Conservation (phyloP, 2,113 vertebrate species). For the Pseudolaguvia tuberculata region DNA sequence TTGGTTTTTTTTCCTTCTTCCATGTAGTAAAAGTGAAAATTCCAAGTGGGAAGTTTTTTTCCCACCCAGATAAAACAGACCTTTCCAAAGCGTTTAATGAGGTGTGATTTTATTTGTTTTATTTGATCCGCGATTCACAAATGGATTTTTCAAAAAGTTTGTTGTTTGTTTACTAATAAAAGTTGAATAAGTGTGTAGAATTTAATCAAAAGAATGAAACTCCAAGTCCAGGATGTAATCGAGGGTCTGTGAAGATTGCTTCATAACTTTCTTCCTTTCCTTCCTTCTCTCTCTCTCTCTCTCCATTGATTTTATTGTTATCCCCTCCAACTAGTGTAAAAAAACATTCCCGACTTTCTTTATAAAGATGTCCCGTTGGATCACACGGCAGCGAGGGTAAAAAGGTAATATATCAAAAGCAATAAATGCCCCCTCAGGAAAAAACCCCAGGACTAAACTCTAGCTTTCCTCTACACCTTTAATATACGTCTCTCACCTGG, state of each 20-base stretch:
- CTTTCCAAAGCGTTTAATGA: neutral
- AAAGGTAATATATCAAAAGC: conserved; percentile 19
- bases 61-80: neutral
- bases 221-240: neutral
- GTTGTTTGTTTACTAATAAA: too few species aligned
- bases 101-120: neutral
- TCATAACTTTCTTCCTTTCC: neutral
- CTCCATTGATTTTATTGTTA: neutral
- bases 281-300: neutral
- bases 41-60: neutral
- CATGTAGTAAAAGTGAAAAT: neutral
- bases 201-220: neutral
- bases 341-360: neutral
- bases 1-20: neutral
- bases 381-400: neutral
- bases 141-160: too few species aligned
- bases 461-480: conserved; percentile 14
- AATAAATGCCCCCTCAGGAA: neutral
- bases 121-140: too few species aligned
- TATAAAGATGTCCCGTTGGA: conserved; percentile 15
- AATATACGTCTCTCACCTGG: conserved; percentile 22
- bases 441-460: neutral
- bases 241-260: neutral
- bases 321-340: neutral
- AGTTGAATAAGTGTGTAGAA: too few species aligned